Evolutionary conservation across 2,797 vertebrate species (phyloP), one percentile per base, ranked within the genome.

Genomic region (Pseudomugil gertrudae): DNA sequence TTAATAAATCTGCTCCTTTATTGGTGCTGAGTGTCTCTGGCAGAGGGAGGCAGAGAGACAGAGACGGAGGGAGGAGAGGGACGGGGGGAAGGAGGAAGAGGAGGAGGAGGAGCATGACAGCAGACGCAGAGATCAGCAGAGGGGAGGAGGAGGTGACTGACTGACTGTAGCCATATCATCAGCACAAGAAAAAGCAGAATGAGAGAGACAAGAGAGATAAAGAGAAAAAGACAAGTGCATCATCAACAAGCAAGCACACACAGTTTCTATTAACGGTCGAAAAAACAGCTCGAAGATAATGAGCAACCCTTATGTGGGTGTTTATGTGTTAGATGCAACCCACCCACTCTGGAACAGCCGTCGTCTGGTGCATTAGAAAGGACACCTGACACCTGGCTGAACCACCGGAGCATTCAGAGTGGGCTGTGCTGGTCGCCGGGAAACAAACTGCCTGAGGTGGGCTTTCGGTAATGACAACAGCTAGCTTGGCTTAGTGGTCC

Each of bases 1-100:
- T 91, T 93, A 94, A 94, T 95, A 94, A 95, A 95, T 94, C 92
- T 93, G 89, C 84, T 90, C 87, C 91, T 95, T 95, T 95, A 94
- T 94, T 94, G 93, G 92, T 92, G 93, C 91, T 89, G 90, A 92
- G 91, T 89, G 91, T 90, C 87, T 90, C 79, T 91, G 87, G 92
- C 77, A 79, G 83, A 77, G 83, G 75, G 78, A 78, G 71, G 73
- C 52, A 81, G 79, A 69, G 60, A 63, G 76, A 57, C 72, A 50
- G 56, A 33, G 26, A 47, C n/a, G 72, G 43, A 69, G 71, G 66
- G 43, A 71, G 43, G 71, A 72, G 66, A n/a, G n/a, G n/a, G n/a
- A n/a, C n/a, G n/a, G n/a, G n/a, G n/a, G n/a, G n/a, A n/a, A n/a
- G n/a, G 64, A 83, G 55, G 66, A 66, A 68, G 57, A 45, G 59